These are phyloP conservation scores for Drosophila neoperkinsi DNA, from an alignment of 2,888 invertebrate genomes.

Conservation along the genomic window DNA sequence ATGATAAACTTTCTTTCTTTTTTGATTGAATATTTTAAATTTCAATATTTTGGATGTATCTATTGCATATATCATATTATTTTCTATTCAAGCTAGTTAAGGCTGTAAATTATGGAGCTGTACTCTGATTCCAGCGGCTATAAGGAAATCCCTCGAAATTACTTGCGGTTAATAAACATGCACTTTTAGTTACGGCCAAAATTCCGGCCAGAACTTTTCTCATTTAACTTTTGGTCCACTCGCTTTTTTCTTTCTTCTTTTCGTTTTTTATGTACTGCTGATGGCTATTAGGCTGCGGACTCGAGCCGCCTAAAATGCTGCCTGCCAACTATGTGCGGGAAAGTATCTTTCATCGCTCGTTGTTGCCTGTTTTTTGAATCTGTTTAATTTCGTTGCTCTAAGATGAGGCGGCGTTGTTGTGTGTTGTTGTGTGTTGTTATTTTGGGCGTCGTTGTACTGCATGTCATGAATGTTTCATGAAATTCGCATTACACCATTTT, in stretches of 20 bases:
- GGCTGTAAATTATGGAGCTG: not conserved
- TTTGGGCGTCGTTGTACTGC: conserved; percentile 32
- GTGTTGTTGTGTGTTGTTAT: conserved; percentile 19
- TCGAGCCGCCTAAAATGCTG: conserved; percentile 12
- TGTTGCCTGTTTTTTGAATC: conserved; percentile 25
- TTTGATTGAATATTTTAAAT: not conserved
- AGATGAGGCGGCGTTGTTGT: conserved; percentile 12
- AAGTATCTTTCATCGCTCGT: conserved; percentile 34
- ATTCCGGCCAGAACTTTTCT: conserved; percentile 65
- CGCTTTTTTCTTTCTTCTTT: conserved; percentile 2
- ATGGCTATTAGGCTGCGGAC: conserved; percentile 44
- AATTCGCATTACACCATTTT: conserved; percentile 41
- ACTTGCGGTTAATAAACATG: conserved; percentile 67
- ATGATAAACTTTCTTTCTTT: not conserved
- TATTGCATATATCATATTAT: not conserved
- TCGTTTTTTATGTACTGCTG: conserved; percentile 70
- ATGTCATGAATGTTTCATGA: conserved; percentile 67
- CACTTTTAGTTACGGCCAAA: conserved; percentile 55
- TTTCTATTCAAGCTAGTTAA: not conserved
- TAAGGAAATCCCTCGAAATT: conserved; percentile 38
- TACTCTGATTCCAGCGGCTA: not conserved
- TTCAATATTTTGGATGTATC: not conserved
- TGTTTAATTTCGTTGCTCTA: conserved; percentile 51
- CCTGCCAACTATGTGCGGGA: conserved; percentile 41
- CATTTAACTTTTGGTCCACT: conserved; percentile 69